Evolutionary conservation across 2,113 vertebrate genomes (phyloP), one percentile per base, ranked within the genome.

Genomic region (Periophthalmus modestus): DNA sequence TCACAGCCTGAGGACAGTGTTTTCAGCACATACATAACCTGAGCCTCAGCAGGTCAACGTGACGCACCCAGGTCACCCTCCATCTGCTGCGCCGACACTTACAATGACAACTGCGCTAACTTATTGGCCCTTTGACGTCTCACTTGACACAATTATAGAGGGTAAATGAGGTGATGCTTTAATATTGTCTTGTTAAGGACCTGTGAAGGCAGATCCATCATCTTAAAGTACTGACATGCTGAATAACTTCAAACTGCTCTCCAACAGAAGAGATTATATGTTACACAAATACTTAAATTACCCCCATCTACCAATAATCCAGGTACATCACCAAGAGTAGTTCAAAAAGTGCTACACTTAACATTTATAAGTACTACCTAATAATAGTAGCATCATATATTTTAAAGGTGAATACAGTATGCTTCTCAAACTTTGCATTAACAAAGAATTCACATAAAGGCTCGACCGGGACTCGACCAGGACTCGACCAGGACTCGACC

Each of bases 31-130:
- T 69, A 43, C 78, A 61, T 72, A 77, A 62, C 68, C 73, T 59
- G 57, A 23, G 67, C 47, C 55, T 47, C 66, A 61, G 33, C 70
- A 39, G 69, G 66, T 59, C 50, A 72, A 59, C 33, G 62, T 58
- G 70, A 55, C 46, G 36, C 46, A 74, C 66, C 54, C 16, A 0
- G 71, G 74, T n/a, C n/a, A 68, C 24, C 11, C 6, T 77, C 66
- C 58, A 80, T 84, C 72, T 77, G 62, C 65, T 46, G 43, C 74
- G 47, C 34, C 72, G 71, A 84, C 68, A 65, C 23, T 46, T 72
- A 23, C 54, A 75, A 76, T 69, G 61, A 70, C 75, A 63, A 72
- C 71, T 21, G 47, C 46, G 39, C 39, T 34, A 28, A 57, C 52
- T 33, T 50, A 78, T 63, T 50, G 57, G 24, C 23, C 14, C 18